phyloP scores from a whole-genome alignment of 1,140 invertebrate genomes.

The Psix sp. region DNA sequence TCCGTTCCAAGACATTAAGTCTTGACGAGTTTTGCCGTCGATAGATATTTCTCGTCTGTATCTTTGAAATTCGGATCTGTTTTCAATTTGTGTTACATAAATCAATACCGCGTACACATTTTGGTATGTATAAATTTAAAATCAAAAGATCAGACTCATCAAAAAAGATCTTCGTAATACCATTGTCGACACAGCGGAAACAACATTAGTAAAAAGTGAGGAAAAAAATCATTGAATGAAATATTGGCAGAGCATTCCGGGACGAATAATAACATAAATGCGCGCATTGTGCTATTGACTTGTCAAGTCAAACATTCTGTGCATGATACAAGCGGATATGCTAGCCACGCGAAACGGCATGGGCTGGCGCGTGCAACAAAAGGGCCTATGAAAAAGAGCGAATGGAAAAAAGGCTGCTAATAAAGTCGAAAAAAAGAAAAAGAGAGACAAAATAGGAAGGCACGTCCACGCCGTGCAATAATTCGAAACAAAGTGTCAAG shows the following conservation, averaged over 20 bases:
- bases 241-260: slow-evolving; percentile 31
- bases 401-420: slow-evolving; percentile 62
- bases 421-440: slow-evolving; percentile 59
- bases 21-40: slow-evolving; percentile 31
- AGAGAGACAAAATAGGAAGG: slow-evolving; percentile 65
- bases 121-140: too few species aligned
- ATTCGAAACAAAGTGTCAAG: slow-evolving; percentile 74
- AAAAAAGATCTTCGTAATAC: background rate
- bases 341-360: slow-evolving; percentile 47
- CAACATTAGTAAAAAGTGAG: background rate
- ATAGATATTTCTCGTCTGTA: slow-evolving; percentile 51
- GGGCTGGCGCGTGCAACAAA: slow-evolving; percentile 61
- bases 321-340: slow-evolving; percentile 55
- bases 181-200: background rate
- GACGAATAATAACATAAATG: slow-evolving; percentile 21
- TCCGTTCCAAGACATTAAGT: slow-evolving; percentile 77
- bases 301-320: slow-evolving; percentile 61
- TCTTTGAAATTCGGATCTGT: slow-evolving; percentile 26
- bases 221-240: slow-evolving; percentile 36
- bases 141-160: background rate
- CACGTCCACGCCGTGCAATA: slow-evolving; percentile 68
- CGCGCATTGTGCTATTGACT: slow-evolving; percentile 51
- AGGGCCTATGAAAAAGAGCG: slow-evolving; percentile 63
- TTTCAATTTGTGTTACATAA: slow-evolving; percentile 23
- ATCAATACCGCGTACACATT: slow-evolving; percentile 25